Evolutionary conservation across 1,140 invertebrate species (phyloP), one percentile per base, ranked within the genome.

Genomic region (Chironomus tepperi): DNA sequence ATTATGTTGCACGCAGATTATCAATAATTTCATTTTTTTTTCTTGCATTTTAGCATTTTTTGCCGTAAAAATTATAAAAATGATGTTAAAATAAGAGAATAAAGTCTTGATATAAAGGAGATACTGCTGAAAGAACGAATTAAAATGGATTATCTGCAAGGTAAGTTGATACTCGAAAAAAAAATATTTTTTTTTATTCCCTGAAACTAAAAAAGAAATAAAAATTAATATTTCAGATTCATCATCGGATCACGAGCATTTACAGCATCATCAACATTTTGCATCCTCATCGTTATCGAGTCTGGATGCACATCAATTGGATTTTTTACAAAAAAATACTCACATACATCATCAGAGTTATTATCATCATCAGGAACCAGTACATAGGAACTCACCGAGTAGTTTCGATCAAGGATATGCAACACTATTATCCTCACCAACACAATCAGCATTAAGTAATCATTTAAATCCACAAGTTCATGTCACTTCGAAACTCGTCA

Each of bases 361-460:
- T 70, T 70, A 18, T 70, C 19, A 19, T 70, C 65, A 70, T 21
- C 65, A 70, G 19, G 65, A 70, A 16, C 65, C 65, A 6, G 16
- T 19, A 0, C 65, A 70, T 42, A 81, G 86, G 76, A 82, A 84
- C 70, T 84, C 83, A 75, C 87, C 89, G 34, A 89, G 86, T 34
- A 34, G 24, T 76, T 80, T 90, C 19, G 90, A 91, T 80, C 88
- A 91, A 79, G 90, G 91, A 7, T 92, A 92, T 81, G 90, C 91
- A 77, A 92, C 91, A 1, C 81, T 92, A 64, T 87, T 90, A 1
- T 86, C 86, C 16, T 86, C 84, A 76, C 84, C 84, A 74, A 81
- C 76, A 74, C 83, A 78, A 10, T 82, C 78, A 34, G 81, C 77
- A 8, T 77, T 80, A 21, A 80, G 77, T 47, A 77, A 75, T 67